Evolutionary conservation across 2,797 vertebrate species (phyloP).

Genomic region (Benthosema pterotum): DNA sequence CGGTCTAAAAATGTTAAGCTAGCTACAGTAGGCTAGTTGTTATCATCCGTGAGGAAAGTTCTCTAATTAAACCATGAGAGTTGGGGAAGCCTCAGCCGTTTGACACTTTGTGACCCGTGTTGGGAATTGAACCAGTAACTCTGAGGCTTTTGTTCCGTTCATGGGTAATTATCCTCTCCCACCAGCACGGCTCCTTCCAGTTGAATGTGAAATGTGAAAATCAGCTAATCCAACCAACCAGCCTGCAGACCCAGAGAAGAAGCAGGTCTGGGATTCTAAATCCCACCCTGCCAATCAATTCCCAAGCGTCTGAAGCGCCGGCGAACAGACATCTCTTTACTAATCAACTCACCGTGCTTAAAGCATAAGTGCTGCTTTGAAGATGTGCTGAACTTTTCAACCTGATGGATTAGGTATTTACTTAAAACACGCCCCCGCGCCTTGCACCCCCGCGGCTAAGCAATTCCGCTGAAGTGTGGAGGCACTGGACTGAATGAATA

Average conservation of each 20-base stretch:
- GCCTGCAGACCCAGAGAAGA: slow-evolving; percentile 10
- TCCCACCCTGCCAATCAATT: slow-evolving; percentile 16
- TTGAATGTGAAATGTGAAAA: slow-evolving; percentile 6
- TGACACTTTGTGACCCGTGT: slow-evolving; percentile 17
- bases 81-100: slow-evolving; percentile 18
- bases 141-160: slow-evolving; percentile 7
- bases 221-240: slow-evolving; percentile 16
- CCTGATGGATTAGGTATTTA: slow-evolving; percentile 22
- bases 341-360: slow-evolving; percentile 30
- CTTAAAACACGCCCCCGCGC: neutral
- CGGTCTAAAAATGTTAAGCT: too few species aligned
- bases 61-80: slow-evolving; percentile 25
- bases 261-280: slow-evolving; percentile 29
- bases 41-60: slow-evolving; percentile 2
- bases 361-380: slow-evolving; percentile 39
- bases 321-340: slow-evolving; percentile 20
- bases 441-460: neutral
- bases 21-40: too few species aligned
- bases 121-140: slow-evolving; percentile 5
- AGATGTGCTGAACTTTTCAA: slow-evolving; percentile 48
- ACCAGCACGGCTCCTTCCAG: neutral
- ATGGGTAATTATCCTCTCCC: neutral
- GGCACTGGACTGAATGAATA: neutral
- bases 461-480: neutral
- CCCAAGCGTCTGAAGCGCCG: neutral